phyloP scores from a whole-genome alignment of 53 echinoderm and acorn worm species.

The Actinopyga echinites region DNA sequence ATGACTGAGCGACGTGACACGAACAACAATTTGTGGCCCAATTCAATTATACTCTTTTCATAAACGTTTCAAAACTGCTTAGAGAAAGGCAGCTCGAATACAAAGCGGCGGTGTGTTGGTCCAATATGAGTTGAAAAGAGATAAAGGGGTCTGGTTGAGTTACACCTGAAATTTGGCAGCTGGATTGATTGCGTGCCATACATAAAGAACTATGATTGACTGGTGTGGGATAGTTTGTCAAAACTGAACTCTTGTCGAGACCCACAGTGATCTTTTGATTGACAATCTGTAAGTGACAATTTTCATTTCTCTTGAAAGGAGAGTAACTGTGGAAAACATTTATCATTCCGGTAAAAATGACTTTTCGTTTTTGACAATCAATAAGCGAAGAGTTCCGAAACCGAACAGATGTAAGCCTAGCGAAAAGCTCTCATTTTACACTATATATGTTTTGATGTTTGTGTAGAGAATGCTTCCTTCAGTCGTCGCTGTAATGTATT shows the following conservation, averaged over 20 bases:
- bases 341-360: too few species aligned
- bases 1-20: conserved; percentile 20
- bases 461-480: too few species aligned
- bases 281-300: conserved; percentile 9
- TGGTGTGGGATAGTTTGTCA: conserved; percentile 23
- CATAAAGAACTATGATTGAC: conserved; percentile 9
- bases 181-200: not conserved
- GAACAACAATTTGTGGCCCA: conserved; percentile 25
- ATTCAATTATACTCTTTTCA: conserved; percentile 36
- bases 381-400: too few species aligned
- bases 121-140: not conserved
- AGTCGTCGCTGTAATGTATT: too few species aligned
- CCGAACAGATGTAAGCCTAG: too few species aligned
- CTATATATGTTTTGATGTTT: too few species aligned
- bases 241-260: not conserved
- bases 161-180: conserved; percentile 11
- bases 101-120: not conserved
- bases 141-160: not conserved
- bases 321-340: too few species aligned
- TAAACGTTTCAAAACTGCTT: not conserved
- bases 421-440: too few species aligned
- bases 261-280: conserved; percentile 12
- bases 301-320: too few species aligned
- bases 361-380: too few species aligned
- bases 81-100: not conserved